Evolutionary conservation across 2,797 vertebrate genomes (phyloP).

Genomic region (Gallinago stenura): DNA sequence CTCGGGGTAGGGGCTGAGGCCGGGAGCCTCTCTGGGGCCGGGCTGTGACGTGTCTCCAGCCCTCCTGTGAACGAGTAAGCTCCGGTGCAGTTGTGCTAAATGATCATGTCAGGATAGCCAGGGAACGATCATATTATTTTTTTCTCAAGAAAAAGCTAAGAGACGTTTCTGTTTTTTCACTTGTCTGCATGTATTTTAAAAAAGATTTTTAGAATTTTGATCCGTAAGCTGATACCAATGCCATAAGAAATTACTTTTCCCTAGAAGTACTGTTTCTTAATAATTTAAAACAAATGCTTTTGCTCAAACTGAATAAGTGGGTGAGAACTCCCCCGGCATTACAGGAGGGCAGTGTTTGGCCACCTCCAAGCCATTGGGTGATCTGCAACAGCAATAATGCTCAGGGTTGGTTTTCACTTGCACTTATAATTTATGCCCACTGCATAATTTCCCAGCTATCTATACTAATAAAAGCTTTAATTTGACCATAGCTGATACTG

Average conservation of each 20-base stretch:
- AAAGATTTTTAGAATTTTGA: neutral
- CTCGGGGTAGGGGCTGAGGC: accelerated
- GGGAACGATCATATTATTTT: neutral
- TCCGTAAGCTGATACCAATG: neutral
- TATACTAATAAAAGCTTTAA: neutral
- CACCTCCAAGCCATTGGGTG: neutral
- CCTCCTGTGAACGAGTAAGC: neutral
- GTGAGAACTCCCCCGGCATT: neutral
- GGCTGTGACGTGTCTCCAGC: neutral
- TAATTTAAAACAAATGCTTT: neutral
- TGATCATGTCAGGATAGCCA: neutral
- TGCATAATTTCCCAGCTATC: neutral
- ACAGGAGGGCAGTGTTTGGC: neutral
- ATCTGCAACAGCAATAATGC: neutral
- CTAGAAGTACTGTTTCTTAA: neutral
- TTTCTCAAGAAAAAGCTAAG: neutral
- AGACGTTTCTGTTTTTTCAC: neutral
- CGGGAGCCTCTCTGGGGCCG: neutral
- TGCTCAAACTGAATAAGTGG: neutral
- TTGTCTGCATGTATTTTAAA: neutral
- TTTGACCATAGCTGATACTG: neutral
- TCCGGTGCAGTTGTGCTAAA: neutral
- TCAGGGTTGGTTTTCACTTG: neutral
- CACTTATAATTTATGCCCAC: neutral
- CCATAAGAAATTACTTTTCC: neutral